Conservation (phyloP, 2,888 invertebrate genomes). For the Nemotelus nigrinus region DNA sequence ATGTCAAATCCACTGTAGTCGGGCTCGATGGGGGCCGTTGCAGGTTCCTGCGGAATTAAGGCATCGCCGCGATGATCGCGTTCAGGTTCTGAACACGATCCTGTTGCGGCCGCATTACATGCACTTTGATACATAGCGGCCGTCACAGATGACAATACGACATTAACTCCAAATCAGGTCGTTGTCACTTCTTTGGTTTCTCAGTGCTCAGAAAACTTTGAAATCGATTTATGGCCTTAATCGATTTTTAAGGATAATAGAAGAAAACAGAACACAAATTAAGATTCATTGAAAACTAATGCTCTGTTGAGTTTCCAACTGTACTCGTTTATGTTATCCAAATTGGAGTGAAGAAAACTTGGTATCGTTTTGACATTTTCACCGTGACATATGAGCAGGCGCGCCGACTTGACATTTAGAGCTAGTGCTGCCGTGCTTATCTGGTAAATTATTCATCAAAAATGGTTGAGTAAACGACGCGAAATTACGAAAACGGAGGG, state of each 20-base stretch:
- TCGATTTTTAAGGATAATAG: no score
- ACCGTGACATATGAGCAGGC: constrained; percentile 38
- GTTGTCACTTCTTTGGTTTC: background rate
- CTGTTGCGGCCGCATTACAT: constrained; percentile 75
- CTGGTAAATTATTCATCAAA: no score
- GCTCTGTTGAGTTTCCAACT: no score
- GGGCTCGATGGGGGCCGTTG: constrained; percentile 72
- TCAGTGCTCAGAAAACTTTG: no score
- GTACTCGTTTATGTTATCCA: no score
- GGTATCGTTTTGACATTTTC: constrained; percentile 27
- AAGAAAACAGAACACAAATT: no score
- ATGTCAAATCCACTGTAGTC: constrained; percentile 89
- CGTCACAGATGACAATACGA: background rate
- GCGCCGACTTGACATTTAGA: constrained; percentile 19
- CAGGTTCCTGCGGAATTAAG: constrained; percentile 71
- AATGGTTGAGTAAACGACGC: no score
- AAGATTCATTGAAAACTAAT: no score
- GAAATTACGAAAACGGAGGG: no score
- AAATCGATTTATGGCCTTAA: no score
- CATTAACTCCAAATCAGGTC: constrained; percentile 10
- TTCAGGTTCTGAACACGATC: constrained; percentile 72
- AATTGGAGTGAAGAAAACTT: constrained; percentile 8
- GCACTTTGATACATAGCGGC: constrained; percentile 74
- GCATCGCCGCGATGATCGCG: constrained; percentile 70
- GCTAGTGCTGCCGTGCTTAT: no score